Conservation (phyloP, 1,140 invertebrate species). For the Heterodera carotae region DNA sequence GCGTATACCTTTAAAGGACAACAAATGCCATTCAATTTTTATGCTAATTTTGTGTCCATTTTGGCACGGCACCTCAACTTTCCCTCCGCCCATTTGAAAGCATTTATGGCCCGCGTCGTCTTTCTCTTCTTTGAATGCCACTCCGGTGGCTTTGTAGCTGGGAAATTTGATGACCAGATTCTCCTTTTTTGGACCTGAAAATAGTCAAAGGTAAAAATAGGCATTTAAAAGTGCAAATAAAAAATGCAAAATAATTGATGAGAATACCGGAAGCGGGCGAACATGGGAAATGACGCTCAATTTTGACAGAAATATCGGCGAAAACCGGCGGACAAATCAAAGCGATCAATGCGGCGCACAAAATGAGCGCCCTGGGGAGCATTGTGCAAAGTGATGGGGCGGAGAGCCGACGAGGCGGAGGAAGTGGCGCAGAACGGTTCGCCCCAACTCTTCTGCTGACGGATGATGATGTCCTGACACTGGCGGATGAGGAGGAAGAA, state of each 20-base stretch:
- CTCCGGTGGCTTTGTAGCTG: constrained; percentile 62
- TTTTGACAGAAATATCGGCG: constrained; percentile 61
- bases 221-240: constrained; percentile 21
- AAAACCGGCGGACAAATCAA: constrained; percentile 11
- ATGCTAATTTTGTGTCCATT: neutral
- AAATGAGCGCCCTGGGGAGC: neutral
- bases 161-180: constrained; percentile 63
- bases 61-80: constrained; percentile 51
- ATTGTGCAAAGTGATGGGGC: neutral
- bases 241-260: constrained; percentile 9
- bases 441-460: neutral
- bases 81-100: constrained; percentile 64
- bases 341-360: constrained; percentile 7
- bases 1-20: constrained; percentile 53
- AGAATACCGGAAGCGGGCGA: constrained; percentile 57
- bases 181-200: constrained; percentile 63
- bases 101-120: constrained; percentile 61
- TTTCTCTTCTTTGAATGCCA: constrained; percentile 63
- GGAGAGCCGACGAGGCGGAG: neutral
- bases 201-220: constrained; percentile 7
- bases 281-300: constrained; percentile 63
- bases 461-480: neutral
- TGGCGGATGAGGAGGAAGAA: neutral
- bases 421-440: neutral
- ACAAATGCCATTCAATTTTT: constrained; percentile 11